Evolutionary conservation across 1,140 invertebrate species (phyloP).

Genomic region (Drosophila arawakana): DNA sequence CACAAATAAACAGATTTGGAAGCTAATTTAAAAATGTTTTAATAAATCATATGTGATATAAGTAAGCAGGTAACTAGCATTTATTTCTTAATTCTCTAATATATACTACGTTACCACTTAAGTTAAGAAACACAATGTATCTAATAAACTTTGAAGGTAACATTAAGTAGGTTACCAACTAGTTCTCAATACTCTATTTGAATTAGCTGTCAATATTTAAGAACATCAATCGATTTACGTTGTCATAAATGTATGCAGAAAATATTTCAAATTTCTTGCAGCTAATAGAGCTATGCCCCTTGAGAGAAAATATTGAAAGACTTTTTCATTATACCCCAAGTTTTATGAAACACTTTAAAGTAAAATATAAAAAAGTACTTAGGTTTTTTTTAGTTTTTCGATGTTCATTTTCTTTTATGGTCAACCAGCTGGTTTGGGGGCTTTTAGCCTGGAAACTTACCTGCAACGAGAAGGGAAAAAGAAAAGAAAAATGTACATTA

Average conservation of each 20-base stretch:
- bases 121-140: neutral
- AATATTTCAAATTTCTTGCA: no score
- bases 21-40: no score
- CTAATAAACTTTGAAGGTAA: no score
- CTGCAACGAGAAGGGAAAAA: conserved; percentile 60
- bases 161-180: neutral
- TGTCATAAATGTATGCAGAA: no score
- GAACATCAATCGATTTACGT: neutral
- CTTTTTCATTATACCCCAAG: neutral
- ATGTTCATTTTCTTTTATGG: neutral
- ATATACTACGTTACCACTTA: no score
- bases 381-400: neutral
- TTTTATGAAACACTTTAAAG: neutral
- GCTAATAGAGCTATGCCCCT: neutral
- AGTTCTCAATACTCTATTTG: neutral
- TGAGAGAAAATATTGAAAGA: neutral
- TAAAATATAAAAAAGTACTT: conserved; percentile 23
- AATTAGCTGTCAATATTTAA: neutral
- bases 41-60: no score
- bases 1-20: no score
- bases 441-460: conserved; percentile 59
- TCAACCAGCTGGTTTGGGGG: neutral
- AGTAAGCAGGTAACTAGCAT: no score
- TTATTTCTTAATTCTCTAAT: no score
- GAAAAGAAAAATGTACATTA: conserved; percentile 59